Evolutionary conservation across 2,888 invertebrate genomes (phyloP).

Genomic region (Brachyopa scutellaris): DNA sequence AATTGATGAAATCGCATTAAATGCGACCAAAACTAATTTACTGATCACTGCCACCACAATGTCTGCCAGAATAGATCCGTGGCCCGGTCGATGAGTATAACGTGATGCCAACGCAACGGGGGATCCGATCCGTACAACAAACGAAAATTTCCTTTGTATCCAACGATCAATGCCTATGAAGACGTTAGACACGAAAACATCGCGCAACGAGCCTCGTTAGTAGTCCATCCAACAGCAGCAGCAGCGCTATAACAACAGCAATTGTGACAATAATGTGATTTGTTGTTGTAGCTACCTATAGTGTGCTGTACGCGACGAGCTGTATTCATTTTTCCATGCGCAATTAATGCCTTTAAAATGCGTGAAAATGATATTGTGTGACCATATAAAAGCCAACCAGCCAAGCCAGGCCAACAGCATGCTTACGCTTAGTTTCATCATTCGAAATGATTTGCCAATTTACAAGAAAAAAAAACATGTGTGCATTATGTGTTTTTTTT

Average conservation of each 20-base stretch:
- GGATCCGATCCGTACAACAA: constrained; percentile 27
- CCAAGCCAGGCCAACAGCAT: constrained; percentile 2
- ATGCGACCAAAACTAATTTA: constrained; percentile 59
- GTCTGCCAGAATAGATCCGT: constrained; percentile 24
- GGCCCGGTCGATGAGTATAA: neutral
- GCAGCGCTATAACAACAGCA: constrained; percentile 22
- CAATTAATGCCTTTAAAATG: constrained; percentile 67
- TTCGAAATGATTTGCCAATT: constrained; percentile 51
- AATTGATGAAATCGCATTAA: constrained; percentile 61
- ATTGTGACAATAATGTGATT: constrained; percentile 54
- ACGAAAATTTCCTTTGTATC: constrained; percentile 17
- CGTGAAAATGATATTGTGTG: constrained; percentile 68
- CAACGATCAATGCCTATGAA: constrained; percentile 41
- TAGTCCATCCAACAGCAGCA: neutral
- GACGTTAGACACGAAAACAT: constrained; percentile 44
- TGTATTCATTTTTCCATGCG: constrained; percentile 31
- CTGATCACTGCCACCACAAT: constrained; percentile 53
- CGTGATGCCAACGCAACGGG: neutral
- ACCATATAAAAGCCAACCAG: constrained; percentile 40
- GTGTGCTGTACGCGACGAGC: constrained; percentile 4
- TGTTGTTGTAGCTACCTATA: no score
- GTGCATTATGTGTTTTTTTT: no score
- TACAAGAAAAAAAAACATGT: constrained; percentile 4
- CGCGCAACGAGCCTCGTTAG: constrained; percentile 52
- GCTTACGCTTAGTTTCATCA: constrained; percentile 20